Percentiles rank a stretch among this genome's conserved stretches.
Conservation (phyloP, 2,113 vertebrate genomes). For the Romanogobio albipinnatus region DNA sequence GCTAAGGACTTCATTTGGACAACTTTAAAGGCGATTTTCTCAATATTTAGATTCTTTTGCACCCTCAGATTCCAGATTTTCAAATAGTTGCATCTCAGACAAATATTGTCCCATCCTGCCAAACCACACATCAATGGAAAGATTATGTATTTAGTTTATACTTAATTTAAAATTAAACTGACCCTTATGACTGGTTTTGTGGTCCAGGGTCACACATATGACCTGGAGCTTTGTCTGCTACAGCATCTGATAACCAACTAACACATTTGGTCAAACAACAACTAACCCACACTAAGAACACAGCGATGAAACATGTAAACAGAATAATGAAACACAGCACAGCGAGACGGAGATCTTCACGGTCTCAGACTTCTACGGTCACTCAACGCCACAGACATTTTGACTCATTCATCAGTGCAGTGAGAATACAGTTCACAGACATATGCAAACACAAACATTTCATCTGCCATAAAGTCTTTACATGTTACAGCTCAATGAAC, state of each 20-base stretch:
- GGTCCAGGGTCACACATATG: too few relatives aligned
- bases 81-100: too few relatives aligned
- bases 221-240: not conserved
- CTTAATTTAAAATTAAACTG: too few relatives aligned
- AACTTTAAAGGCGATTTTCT: too few relatives aligned
- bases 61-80: too few relatives aligned
- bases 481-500: not conserved
- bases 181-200: too few relatives aligned
- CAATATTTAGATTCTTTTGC: too few relatives aligned
- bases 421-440: conserved; percentile 49
- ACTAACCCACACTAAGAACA: not conserved
- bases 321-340: not conserved
- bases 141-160: too few relatives aligned
- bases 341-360: not conserved
- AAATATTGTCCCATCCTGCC: too few relatives aligned
- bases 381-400: conserved; percentile 72
- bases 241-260: not conserved
- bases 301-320: not conserved
- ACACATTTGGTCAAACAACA: not conserved
- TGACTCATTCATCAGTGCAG: conserved; percentile 71
- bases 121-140: too few relatives aligned
- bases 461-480: not conserved
- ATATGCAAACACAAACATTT: not conserved
- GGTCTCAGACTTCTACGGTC: not conserved
- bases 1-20: too few relatives aligned